These are phyloP conservation scores for Oncopeltus fasciatus DNA, from an alignment of 1,140 invertebrate genomes.

Conservation along the genomic window DNA sequence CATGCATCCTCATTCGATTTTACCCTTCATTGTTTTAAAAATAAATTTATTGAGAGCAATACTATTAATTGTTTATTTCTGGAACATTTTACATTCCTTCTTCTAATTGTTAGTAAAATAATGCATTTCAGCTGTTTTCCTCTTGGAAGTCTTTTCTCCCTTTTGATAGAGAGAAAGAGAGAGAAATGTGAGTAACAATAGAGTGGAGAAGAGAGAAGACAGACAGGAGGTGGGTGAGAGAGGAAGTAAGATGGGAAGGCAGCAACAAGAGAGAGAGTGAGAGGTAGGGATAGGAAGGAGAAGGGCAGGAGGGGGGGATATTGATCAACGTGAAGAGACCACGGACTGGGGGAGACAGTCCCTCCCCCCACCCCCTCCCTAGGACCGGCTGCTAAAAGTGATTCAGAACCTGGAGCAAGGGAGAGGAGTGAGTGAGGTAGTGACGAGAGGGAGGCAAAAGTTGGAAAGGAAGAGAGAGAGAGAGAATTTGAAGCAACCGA, in stretches of 20 bases:
- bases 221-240: not conserved
- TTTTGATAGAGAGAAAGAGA: not conserved
- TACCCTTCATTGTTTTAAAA: too few species aligned
- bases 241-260: not conserved
- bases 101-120: too few species aligned
- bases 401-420: not conserved
- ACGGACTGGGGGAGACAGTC: not conserved
- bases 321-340: not conserved
- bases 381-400: not conserved
- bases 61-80: too few species aligned
- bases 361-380: not conserved
- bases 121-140: too few species aligned
- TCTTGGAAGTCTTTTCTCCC: too few species aligned
- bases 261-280: not conserved
- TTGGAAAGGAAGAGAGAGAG: not conserved
- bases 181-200: not conserved
- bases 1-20: too few species aligned
- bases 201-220: too few species aligned
- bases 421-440: not conserved
- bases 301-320: not conserved
- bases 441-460: not conserved
- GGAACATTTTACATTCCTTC: too few species aligned
- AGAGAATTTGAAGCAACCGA: not conserved
- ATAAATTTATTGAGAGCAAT: too few species aligned
- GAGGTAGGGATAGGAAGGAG: not conserved